phyloP scores from a whole-genome alignment of 2,113 vertebrate species.

The Edolisoma coerulescens region DNA sequence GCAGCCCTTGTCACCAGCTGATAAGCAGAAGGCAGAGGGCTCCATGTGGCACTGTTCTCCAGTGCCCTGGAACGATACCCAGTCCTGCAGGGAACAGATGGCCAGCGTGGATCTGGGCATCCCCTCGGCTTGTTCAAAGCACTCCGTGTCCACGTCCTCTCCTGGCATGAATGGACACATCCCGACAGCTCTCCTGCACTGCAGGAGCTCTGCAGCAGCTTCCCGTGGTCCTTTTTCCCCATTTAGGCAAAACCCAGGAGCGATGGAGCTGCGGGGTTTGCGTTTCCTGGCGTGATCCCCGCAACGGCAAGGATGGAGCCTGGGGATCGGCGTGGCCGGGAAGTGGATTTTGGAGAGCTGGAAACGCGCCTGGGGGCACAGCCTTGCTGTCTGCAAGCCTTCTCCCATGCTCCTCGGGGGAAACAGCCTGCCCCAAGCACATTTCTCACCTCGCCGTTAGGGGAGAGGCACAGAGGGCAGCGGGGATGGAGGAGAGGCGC shows the following conservation, averaged over 20 bases:
- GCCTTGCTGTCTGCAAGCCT: neutral
- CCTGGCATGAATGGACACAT: rapidly evolving
- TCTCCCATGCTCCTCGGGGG: neutral
- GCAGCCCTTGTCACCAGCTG: neutral
- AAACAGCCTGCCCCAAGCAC: neutral
- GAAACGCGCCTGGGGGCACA: neutral
- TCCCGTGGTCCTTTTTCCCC: rapidly evolving
- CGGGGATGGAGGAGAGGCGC: neutral
- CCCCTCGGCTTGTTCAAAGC: neutral
- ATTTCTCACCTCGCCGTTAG: neutral
- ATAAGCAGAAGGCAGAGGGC: neutral
- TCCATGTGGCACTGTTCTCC: neutral
- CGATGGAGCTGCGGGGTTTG: neutral
- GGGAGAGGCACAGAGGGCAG: neutral
- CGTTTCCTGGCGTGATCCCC: neutral
- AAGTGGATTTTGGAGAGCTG: neutral
- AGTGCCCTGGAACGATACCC: neutral
- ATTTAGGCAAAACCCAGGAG: rapidly evolving
- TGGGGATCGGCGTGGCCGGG: rapidly evolving
- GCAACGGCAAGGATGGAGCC: neutral
- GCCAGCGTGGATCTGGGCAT: neutral
- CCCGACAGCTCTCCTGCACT: neutral
- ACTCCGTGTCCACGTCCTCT: neutral
- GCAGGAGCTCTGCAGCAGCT: neutral
- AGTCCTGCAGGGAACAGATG: neutral